These are phyloP conservation scores for Crenuchus spilurus DNA, from an alignment of 2,797 vertebrate genomes.

Conservation along the genomic window DNA sequence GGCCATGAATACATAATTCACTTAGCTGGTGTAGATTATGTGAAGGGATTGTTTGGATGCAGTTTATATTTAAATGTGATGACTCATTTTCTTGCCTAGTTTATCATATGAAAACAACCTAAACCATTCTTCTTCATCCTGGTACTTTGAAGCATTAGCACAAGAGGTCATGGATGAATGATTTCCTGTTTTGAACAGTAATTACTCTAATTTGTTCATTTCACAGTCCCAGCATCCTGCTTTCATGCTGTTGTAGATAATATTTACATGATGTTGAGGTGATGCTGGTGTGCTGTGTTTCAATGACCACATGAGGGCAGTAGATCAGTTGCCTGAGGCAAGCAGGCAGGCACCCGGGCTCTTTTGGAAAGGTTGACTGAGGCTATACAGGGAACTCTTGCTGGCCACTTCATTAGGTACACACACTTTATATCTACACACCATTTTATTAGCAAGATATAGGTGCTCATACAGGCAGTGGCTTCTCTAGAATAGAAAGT, in stretches of 20 bases:
- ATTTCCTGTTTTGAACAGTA: neutral
- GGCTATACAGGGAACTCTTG: too few species aligned
- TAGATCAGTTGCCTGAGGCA: neutral
- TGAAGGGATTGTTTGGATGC: conserved; percentile 6
- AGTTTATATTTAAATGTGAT: conserved; percentile 3
- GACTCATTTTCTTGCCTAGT: neutral
- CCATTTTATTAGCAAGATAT: too few species aligned
- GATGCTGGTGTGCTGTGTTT: neutral
- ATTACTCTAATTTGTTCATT: neutral
- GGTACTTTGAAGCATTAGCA: neutral
- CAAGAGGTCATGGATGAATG: neutral
- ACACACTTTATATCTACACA: too few species aligned
- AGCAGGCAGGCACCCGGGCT: neutral
- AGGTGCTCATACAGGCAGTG: too few species aligned
- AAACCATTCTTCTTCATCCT: too few species aligned
- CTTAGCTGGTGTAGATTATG: conserved; percentile 7
- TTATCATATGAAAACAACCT: neutral
- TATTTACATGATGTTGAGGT: neutral
- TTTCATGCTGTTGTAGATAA: too few species aligned
- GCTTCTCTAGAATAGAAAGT: too few species aligned
- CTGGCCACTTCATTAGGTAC: too few species aligned
- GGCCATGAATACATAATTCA: conserved; percentile 38
- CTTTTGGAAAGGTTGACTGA: neutral
- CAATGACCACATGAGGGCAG: conserved; percentile 1
- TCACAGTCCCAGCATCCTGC: neutral